phyloP scores from a whole-genome alignment of 2,888 invertebrate genomes.

The Andrena praecox region DNA sequence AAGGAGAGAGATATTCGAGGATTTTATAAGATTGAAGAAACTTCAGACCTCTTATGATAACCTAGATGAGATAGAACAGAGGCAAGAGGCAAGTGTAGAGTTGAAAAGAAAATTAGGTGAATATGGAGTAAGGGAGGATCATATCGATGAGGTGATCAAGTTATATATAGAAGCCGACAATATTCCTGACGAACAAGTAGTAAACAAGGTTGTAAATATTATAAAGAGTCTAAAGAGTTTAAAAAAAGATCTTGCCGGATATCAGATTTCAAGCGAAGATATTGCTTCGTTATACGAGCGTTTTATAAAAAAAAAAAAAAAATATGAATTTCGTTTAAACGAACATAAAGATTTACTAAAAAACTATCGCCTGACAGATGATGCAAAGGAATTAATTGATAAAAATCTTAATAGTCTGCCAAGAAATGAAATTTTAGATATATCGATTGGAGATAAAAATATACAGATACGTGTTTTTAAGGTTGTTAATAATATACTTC shows the following conservation, averaged over 20 bases:
- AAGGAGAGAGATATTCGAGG: constrained; percentile 1
- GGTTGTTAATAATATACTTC: neutral
- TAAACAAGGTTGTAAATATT: neutral
- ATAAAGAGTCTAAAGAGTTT: neutral
- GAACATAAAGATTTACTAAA: neutral
- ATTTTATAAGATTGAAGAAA: neutral
- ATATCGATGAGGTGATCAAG: neutral
- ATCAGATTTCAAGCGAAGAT: neutral
- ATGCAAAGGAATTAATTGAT: neutral
- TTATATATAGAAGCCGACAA: neutral
- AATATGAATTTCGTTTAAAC: neutral
- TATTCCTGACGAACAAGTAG: neutral
- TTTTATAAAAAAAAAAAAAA: neutral
- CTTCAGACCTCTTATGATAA: neutral
- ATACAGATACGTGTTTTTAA: neutral
- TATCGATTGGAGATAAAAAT: neutral
- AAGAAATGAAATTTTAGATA: neutral
- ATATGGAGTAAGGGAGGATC: neutral
- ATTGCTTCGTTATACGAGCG: neutral
- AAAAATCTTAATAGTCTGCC: neutral
- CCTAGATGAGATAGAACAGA: neutral
- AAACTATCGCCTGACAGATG: neutral
- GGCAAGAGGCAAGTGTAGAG: neutral
- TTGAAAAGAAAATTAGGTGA: neutral
- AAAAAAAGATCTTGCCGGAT: neutral